A percentile compares a stretch with the other conserved stretches of the same genome.
Evolutionary conservation across 37 sponge, comb jelly and placozoan genomes (phyloP).

Genomic region (Sycon ciliatum): DNA sequence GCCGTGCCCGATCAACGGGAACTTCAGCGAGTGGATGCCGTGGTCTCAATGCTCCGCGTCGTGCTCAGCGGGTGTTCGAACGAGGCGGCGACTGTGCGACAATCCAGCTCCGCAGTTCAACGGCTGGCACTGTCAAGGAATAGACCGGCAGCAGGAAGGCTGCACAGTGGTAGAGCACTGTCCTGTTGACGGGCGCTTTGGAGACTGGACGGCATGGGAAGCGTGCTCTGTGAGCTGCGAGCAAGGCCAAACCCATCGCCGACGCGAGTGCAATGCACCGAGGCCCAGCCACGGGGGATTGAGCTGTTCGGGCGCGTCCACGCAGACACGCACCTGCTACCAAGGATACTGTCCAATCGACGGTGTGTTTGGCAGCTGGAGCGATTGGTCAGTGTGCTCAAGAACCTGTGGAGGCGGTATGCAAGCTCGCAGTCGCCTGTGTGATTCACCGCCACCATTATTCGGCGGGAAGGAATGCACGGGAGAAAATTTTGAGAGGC

Average conservation of each 20-base stretch:
- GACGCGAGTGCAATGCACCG: too few relatives aligned
- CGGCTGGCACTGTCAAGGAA: slow-evolving; percentile 51
- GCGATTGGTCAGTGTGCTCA: slow-evolving; percentile 18
- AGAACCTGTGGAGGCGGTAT: slow-evolving; percentile 24
- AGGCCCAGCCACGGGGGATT: too few relatives aligned
- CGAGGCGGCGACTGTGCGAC: slow-evolving; percentile 37
- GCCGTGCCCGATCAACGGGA: slow-evolving; percentile 64
- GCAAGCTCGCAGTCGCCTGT: neutral
- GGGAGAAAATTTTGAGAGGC: slow-evolving; percentile 31
- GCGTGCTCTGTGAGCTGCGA: slow-evolving; percentile 40
- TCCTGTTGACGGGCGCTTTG: slow-evolving; percentile 48
- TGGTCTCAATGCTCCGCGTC: slow-evolving; percentile 52
- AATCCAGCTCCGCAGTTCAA: slow-evolving; percentile 56
- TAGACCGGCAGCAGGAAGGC: neutral
- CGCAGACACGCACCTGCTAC: too few relatives aligned
- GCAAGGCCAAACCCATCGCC: too few relatives aligned
- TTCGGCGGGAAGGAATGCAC: slow-evolving; percentile 49
- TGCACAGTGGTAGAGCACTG: too few relatives aligned
- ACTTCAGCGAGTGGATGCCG: slow-evolving; percentile 57
- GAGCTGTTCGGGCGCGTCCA: too few relatives aligned
- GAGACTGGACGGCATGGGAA: slow-evolving; percentile 55
- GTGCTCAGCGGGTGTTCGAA: slow-evolving; percentile 50
- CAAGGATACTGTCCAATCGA: too few relatives aligned
- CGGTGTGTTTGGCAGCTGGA: neutral
- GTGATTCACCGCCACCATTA: slow-evolving; percentile 16